Evolutionary conservation across 2,113 vertebrate genomes (phyloP).

Genomic region (Spea multiplicata): DNA sequence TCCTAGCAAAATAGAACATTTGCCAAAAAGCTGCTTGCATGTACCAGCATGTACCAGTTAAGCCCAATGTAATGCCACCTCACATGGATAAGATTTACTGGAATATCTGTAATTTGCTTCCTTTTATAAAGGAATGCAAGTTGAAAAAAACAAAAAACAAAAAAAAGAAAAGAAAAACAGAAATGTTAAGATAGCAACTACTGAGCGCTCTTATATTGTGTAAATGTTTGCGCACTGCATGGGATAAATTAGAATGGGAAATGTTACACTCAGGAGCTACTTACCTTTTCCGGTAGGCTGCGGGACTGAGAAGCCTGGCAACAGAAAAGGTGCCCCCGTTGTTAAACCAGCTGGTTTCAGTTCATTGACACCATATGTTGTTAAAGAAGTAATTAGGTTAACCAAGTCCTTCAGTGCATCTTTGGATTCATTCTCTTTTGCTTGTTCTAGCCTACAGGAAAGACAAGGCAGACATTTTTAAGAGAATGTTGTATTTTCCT

Average conservation of each 20-base stretch:
- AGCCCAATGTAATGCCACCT: no score
- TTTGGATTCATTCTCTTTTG: slow-evolving; percentile 92
- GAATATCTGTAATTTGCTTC: no score
- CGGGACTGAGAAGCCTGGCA: slow-evolving; percentile 93
- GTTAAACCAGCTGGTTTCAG: slow-evolving; percentile 90
- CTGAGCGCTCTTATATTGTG: no score
- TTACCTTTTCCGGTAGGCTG: slow-evolving; percentile 92
- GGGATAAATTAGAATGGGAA: not conserved
- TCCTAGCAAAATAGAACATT: no score
- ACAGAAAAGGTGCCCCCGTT: slow-evolving; percentile 90
- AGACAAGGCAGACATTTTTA: slow-evolving; percentile 11
- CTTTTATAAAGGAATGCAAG: no score
- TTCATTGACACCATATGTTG: slow-evolving; percentile 89
- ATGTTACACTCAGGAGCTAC: slow-evolving; percentile 32
- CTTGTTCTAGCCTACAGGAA: slow-evolving; percentile 86
- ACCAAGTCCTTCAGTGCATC: slow-evolving; percentile 94
- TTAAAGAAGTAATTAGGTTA: slow-evolving; percentile 92
- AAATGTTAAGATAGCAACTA: no score
- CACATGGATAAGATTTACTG: no score
- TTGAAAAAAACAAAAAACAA: no score
- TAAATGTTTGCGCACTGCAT: not conserved
- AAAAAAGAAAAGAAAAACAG: no score
- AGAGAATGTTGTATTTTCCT: slow-evolving; percentile 8
- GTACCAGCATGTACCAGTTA: no score
- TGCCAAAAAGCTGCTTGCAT: no score